Conservation (phyloP, 2,113 vertebrate genomes). For the Pipra filicauda region DNA sequence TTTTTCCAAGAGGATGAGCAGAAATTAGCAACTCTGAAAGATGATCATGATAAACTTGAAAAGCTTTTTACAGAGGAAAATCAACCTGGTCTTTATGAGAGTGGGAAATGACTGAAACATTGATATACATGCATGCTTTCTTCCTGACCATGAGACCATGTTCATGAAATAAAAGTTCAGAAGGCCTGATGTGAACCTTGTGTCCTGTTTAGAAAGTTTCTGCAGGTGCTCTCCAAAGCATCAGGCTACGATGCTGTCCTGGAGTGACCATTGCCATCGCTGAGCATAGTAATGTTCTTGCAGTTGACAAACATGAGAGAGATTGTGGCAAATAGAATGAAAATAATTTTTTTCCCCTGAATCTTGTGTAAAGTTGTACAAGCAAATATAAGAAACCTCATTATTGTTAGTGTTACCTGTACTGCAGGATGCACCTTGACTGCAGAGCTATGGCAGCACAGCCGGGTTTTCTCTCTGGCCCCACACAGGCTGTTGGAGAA, state of each 20-base stretch:
- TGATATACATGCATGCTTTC: accelerated
- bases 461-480: background rate
- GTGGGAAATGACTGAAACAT: background rate
- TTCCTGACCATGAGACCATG: background rate
- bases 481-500: background rate
- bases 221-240: background rate
- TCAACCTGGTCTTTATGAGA: background rate
- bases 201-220: background rate
- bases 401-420: background rate
- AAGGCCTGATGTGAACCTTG: background rate
- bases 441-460: background rate
- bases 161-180: background rate
- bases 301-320: background rate
- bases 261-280: background rate
- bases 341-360: background rate
- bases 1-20: background rate
- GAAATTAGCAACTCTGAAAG: background rate
- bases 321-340: background rate
- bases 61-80: background rate
- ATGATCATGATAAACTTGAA: background rate
- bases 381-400: background rate
- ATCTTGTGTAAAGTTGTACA: background rate
- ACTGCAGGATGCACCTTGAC: background rate
- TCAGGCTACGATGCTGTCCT: background rate
- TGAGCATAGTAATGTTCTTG: background rate